Base-by-base conservation (phyloP, 2,113 vertebrate species). In the Pterocles burchelli region DNA sequence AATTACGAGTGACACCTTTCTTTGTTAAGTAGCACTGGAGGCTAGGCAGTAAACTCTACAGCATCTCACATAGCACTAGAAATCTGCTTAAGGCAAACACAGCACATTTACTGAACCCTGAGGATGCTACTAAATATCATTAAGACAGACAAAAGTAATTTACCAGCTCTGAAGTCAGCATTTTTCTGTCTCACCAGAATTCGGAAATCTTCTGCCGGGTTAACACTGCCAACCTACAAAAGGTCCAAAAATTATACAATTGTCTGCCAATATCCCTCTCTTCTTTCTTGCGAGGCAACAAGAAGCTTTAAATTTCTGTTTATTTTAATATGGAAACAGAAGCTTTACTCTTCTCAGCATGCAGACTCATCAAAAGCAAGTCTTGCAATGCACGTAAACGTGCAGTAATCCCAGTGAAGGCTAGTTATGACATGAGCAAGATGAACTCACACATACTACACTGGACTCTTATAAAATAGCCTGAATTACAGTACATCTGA, bases 171-270 rank as follows among this genome's bases (percentile, higher is more conserved):
- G 85, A 99, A 99, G 68, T 98, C 97, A 88, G 98, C 78, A 36
- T 90, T 98, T 96, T 99, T 99, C 97, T 97, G 98, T 83, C 97
- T 98, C 88, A 99, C 95, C 72, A 99, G 95, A 71, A 94, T 77
- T 22, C 87, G 90, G 98, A 99, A 99, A 91, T 99, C 98, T 95
- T 98, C 98, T 61, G 95, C 98, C 78, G 99, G 99, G 94, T 98
- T 97, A 82, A 99, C 98, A 21, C 99, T 99, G 86, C 99, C 99
- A 82, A 99, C 99, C 99, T 99, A 96, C 38, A 98, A 90, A 52
- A 95, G 86, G 36, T 4, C 28, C 62, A 92, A 31, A 87, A 88
- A 75, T 2, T 18, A 82, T 33, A 90, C 52, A 54, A 51, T 15
- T 13, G 0, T 18, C 24, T 67, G 70, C 28, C 43, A 84, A 71